Conservation (phyloP, 2,888 invertebrate species). For the Drosophila anomalata region DNA sequence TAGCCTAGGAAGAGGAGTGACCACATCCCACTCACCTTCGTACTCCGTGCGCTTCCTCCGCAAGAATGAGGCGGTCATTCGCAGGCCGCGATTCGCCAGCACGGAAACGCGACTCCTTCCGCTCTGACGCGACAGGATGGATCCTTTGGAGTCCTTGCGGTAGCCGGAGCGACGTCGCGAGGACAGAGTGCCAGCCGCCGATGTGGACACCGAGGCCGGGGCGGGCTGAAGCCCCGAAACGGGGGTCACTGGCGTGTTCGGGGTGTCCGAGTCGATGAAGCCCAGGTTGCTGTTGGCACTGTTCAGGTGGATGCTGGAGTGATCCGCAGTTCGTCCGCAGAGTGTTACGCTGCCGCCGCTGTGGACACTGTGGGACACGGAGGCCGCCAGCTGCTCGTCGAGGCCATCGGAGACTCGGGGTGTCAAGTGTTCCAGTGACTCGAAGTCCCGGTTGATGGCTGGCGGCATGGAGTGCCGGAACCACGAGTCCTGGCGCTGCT, state of each 20-base stretch:
- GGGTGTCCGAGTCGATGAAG: conserved; percentile 79
- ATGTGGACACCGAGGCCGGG: conserved; percentile 50
- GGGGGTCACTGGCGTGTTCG: conserved; percentile 74
- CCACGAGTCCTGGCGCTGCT: conserved; percentile 80
- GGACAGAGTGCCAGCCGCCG: conserved; percentile 65
- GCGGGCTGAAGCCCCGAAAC: conserved; percentile 47
- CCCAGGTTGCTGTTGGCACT: conserved; percentile 80
- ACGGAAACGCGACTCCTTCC: conserved; percentile 66
- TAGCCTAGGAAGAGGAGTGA: conserved; percentile 16
- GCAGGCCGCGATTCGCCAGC: conserved; percentile 70
- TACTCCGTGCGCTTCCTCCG: conserved; percentile 81
- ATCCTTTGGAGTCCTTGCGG: conserved; percentile 79
- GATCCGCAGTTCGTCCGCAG: conserved; percentile 41
- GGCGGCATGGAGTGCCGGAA: conserved; percentile 82
- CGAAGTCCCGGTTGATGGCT: conserved; percentile 80
- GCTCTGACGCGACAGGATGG: conserved; percentile 72
- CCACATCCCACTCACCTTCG: conserved; percentile 77
- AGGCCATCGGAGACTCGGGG: conserved; percentile 63
- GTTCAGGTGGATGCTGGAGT: conserved; percentile 71
- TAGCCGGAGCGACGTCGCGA: conserved; percentile 53
- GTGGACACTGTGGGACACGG: conserved; percentile 60
- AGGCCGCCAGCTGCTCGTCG: conserved; percentile 76
- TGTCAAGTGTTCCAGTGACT: conserved; percentile 79
- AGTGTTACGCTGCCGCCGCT: conserved; percentile 45
- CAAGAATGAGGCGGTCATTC: conserved; percentile 82